Conservation (phyloP, 2,888 invertebrate species). For the Pristionchus mayeri region DNA sequence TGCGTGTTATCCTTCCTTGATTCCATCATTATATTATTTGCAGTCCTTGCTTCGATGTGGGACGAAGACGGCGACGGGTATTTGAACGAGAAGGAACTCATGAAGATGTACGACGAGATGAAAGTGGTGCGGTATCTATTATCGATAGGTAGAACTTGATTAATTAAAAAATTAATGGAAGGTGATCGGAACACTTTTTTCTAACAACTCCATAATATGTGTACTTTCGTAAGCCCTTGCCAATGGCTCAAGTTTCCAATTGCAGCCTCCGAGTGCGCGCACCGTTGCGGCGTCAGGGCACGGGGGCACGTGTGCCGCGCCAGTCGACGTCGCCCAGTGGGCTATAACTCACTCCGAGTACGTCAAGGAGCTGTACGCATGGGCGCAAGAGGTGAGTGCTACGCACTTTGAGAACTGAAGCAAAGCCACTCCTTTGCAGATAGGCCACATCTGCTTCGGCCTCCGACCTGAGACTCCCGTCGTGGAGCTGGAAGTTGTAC, state of each 20-base stretch:
- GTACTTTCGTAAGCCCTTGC: not conserved
- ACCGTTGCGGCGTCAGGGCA: slow-evolving; percentile 54
- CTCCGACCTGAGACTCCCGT: slow-evolving; percentile 61
- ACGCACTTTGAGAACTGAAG: not conserved
- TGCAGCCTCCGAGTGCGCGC: slow-evolving; percentile 51
- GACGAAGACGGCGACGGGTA: slow-evolving; percentile 65
- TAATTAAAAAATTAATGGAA: too few species aligned
- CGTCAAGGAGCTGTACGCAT: slow-evolving; percentile 57
- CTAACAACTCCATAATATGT: not conserved
- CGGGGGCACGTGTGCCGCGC: slow-evolving; percentile 55
- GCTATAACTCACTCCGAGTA: slow-evolving; percentile 59
- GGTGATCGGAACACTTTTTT: too few species aligned
- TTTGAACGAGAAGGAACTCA: slow-evolving; percentile 60
- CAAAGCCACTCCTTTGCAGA: slow-evolving; percentile 48
- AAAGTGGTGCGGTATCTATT: slow-evolving; percentile 55
- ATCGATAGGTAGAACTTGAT: not conserved
- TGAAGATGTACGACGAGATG: slow-evolving; percentile 59
- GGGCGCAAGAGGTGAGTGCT: slow-evolving; percentile 54
- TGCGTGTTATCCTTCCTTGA: too few species aligned
- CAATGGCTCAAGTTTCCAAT: not conserved
- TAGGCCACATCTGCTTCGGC: slow-evolving; percentile 71
- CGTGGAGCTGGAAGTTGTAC: slow-evolving; percentile 58
- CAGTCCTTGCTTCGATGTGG: slow-evolving; percentile 70
- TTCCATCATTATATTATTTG: too few species aligned
- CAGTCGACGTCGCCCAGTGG: slow-evolving; percentile 68